Evolutionary conservation across 2,888 invertebrate genomes (phyloP).

Genomic region (Conistra vaccinii): DNA sequence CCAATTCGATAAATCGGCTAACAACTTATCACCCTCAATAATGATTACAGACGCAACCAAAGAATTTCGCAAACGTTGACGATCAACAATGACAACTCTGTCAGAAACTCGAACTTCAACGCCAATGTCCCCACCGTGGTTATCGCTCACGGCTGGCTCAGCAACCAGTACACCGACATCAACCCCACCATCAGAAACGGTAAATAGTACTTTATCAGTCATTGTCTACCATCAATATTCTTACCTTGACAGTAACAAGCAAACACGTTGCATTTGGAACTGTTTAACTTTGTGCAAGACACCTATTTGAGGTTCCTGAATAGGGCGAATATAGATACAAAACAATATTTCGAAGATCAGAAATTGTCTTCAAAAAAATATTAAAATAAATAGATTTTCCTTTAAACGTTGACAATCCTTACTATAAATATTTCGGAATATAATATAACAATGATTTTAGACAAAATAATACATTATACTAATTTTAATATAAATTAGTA

Average conservation of each 20-base stretch:
- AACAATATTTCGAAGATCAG: too few relatives aligned
- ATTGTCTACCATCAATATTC: not conserved
- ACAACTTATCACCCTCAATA: not conserved
- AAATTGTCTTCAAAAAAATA: too few relatives aligned
- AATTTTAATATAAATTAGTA: too few relatives aligned
- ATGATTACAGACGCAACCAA: conserved; percentile 70
- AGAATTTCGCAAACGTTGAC: conserved; percentile 67
- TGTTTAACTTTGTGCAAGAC: not conserved
- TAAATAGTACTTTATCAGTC: conserved; percentile 46
- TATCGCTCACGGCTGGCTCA: conserved; percentile 80
- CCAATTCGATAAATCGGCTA: not conserved
- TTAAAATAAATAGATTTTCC: too few relatives aligned
- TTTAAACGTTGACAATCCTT: too few relatives aligned
- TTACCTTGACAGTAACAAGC: not conserved
- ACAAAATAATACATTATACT: too few relatives aligned
- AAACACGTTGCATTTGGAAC: not conserved
- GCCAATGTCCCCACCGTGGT: conserved; percentile 71
- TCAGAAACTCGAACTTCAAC: conserved; percentile 77
- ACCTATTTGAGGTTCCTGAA: not conserved
- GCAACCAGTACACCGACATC: conserved; percentile 70
- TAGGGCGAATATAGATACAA: too few relatives aligned
- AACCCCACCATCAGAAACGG: conserved; percentile 75
- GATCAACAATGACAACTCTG: conserved; percentile 71
- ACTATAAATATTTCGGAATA: too few relatives aligned
- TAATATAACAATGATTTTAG: too few relatives aligned